Percentiles rank a stretch among this genome's conserved stretches.
Evolutionary conservation across 2,888 invertebrate genomes (phyloP).

Genomic region (Nomada ruficornis): DNA sequence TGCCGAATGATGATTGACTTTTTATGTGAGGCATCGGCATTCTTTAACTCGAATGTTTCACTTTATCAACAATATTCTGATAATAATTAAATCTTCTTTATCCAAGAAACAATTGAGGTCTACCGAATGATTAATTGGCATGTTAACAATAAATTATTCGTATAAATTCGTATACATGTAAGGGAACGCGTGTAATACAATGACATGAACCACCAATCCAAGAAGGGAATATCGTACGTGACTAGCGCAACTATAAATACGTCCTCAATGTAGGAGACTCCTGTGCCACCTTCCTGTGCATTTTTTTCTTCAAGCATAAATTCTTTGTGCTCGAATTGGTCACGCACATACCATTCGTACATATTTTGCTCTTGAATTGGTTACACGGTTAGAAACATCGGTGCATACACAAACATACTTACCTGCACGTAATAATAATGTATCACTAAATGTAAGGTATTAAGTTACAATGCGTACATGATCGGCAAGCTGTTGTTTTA

Average conservation of each 20-base stretch:
- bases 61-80: not conserved
- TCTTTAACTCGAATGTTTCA: not conserved
- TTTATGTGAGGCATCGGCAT: not conserved
- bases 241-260: slow-evolving; percentile 67
- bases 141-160: not conserved
- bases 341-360: not conserved
- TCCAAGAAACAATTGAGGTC: not conserved
- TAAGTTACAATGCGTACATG: slow-evolving; percentile 5
- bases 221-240: slow-evolving; percentile 52
- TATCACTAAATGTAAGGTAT: not conserved
- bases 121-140: slow-evolving; percentile 12
- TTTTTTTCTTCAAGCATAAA: slow-evolving; percentile 35
- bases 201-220: slow-evolving; percentile 34
- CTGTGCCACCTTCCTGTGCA: slow-evolving; percentile 18
- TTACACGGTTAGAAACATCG: not conserved
- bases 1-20: not conserved
- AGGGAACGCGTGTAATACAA: slow-evolving; percentile 9
- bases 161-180: not conserved
- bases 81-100: not conserved
- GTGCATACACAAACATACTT: not conserved
- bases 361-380: not conserved
- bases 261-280: slow-evolving; percentile 60
- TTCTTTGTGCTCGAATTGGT: slow-evolving; percentile 29
- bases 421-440: not conserved
- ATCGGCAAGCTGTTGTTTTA: not conserved